These are phyloP conservation scores for Zootoca vivipara DNA, from an alignment of 2,113 vertebrate species.

Conservation along the genomic window DNA sequence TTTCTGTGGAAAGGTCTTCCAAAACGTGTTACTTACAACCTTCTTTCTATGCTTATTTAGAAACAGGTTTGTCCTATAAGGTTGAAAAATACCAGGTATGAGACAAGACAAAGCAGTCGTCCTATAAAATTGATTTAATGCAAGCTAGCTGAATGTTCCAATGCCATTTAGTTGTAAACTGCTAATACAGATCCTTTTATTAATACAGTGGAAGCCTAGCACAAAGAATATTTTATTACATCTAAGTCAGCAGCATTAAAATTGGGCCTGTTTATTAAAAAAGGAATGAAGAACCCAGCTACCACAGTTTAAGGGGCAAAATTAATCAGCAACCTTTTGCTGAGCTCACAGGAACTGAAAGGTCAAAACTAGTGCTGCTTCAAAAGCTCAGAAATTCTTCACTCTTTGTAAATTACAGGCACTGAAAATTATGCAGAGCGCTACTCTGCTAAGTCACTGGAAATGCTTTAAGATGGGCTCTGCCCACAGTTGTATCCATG, in stretches of 20 bases:
- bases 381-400: constrained; percentile 44
- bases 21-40: constrained; percentile 29
- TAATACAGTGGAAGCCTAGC: constrained; percentile 36
- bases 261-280: constrained; percentile 26
- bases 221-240: constrained; percentile 33
- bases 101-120: constrained; percentile 26
- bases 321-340: constrained; percentile 62
- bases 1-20: constrained; percentile 13
- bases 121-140: neutral
- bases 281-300: constrained; percentile 38
- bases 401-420: constrained; percentile 60
- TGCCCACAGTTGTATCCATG: neutral
- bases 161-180: constrained; percentile 34
- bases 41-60: constrained; percentile 7
- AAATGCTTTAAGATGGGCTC: constrained; percentile 23
- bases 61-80: constrained; percentile 23
- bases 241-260: constrained; percentile 38
- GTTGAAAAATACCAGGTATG: constrained; percentile 39
- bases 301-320: constrained; percentile 48
- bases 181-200: constrained; percentile 15
- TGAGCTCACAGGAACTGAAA: constrained; percentile 60
- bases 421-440: constrained; percentile 39
- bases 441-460: constrained; percentile 11
- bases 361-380: constrained; percentile 52
- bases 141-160: constrained; percentile 16